Percentiles rank a stretch among this genome's conserved stretches.
These are phyloP conservation scores for Eubasilissa splendida DNA, from an alignment of 2,888 invertebrate species.

Conservation along the genomic window DNA sequence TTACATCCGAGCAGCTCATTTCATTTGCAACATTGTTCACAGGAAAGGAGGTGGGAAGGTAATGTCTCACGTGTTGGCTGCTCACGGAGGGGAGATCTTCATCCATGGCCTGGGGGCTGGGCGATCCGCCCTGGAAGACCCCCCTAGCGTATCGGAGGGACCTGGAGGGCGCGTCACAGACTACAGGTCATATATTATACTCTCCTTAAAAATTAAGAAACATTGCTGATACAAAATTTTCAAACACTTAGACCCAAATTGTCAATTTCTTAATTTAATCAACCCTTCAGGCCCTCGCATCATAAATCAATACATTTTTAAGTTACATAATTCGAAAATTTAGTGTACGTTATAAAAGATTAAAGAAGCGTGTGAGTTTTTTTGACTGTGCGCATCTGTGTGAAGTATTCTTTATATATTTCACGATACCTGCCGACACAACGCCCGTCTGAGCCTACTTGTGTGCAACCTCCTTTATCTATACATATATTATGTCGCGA, in stretches of 20 bases:
- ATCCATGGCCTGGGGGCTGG: conserved; percentile 92
- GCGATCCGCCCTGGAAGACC: conserved; percentile 92
- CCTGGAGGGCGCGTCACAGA: conserved; percentile 95
- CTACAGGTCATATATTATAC: conserved; percentile 73
- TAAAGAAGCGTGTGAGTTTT: too few species aligned
- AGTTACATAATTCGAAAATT: too few species aligned
- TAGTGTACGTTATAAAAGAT: too few species aligned
- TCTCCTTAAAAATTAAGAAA: not conserved
- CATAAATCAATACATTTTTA: too few species aligned
- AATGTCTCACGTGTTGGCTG: conserved; percentile 92
- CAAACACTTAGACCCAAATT: not conserved
- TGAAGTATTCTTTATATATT: too few species aligned
- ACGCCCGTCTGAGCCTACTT: too few species aligned
- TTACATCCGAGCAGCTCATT: not conserved
- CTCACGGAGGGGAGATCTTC: conserved; percentile 96
- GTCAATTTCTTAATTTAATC: too few species aligned
- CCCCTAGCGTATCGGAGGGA: conserved; percentile 95
- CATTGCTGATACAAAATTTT: not conserved
- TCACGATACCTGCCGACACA: too few species aligned
- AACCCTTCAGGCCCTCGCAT: too few species aligned
- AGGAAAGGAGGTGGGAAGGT: conserved; percentile 88
- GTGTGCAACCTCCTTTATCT: too few species aligned
- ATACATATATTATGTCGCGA: too few species aligned
- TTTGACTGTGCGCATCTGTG: too few species aligned
- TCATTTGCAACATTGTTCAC: conserved; percentile 7